Conservation (phyloP, 92 coral and sea anemone species). For the Scolanthus callimorphus region DNA sequence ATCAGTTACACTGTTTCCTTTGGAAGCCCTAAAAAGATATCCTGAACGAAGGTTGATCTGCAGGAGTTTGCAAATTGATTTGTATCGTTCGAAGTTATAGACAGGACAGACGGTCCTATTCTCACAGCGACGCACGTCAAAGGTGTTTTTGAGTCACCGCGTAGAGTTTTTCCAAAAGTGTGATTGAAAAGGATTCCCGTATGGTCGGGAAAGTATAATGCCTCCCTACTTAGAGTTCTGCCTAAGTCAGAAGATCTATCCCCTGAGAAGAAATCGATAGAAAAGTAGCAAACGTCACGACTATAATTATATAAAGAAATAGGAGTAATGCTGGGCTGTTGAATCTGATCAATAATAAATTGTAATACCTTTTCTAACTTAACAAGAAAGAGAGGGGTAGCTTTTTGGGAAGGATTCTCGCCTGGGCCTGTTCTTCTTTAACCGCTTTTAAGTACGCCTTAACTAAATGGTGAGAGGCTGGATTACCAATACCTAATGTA, state of each 20-base stretch:
- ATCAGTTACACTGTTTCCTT: neutral
- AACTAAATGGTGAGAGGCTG: slow-evolving; percentile 5
- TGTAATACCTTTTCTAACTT: neutral
- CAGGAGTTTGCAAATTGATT: neutral
- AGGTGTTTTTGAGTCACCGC: neutral
- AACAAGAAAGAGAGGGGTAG: neutral
- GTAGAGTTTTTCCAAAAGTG: neutral
- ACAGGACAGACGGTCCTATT: neutral
- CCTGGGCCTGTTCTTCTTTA: slow-evolving; percentile 24
- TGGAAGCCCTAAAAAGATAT: neutral
- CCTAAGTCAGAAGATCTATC: slow-evolving; percentile 9
- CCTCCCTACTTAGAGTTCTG: neutral
- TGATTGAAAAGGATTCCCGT: neutral
- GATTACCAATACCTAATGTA: neutral
- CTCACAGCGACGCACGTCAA: neutral
- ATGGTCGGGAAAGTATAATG: neutral
- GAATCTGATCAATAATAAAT: neutral
- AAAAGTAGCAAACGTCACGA: slow-evolving; percentile 11
- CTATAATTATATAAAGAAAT: neutral
- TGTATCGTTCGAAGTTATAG: neutral
- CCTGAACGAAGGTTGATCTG: neutral
- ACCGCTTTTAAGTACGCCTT: slow-evolving; percentile 19
- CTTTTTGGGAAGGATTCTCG: slow-evolving; percentile 12
- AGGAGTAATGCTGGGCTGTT: neutral
- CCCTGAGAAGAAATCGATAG: slow-evolving; percentile 6